Percentiles rank a stretch among this genome's conserved stretches.
Conservation (phyloP, 2,113 vertebrate genomes). For the Plecotus auritus region DNA sequence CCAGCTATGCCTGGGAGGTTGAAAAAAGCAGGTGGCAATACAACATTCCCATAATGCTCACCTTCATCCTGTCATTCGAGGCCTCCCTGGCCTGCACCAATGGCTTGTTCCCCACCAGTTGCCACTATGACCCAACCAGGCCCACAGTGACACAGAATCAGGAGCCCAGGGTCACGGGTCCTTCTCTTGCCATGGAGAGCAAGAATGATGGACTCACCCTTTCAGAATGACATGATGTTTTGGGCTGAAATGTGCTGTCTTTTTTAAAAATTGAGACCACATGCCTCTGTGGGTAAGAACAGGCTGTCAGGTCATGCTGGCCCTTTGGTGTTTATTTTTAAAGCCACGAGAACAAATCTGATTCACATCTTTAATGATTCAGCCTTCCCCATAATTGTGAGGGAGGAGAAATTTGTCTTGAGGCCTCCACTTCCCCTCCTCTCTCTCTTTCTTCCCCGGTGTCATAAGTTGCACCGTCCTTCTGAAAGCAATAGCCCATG, state of each 20-base stretch:
- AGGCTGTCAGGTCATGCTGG: slow-evolving; percentile 41
- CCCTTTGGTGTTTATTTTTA: slow-evolving; percentile 45
- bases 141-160: background rate
- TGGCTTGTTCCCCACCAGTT: background rate
- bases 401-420: slow-evolving; percentile 36
- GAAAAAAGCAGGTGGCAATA: background rate
- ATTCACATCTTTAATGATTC: slow-evolving; percentile 49
- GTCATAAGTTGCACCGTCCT: background rate
- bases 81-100: background rate
- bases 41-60: background rate
- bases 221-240: slow-evolving; percentile 2
- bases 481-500: background rate
- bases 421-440: background rate
- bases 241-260: background rate
- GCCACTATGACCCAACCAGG: background rate
- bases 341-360: slow-evolving; percentile 34
- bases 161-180: background rate
- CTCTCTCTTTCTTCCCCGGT: background rate
- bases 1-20: background rate
- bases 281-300: slow-evolving; percentile 13
- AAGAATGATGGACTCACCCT: background rate
- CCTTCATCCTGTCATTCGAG: background rate
- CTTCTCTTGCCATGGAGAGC: background rate
- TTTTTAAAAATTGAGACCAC: background rate
- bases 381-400: slow-evolving; percentile 17